Evolutionary conservation across 1,140 invertebrate species (phyloP), one percentile per base, ranked within the genome.

Genomic region (Halictus rubicundus): DNA sequence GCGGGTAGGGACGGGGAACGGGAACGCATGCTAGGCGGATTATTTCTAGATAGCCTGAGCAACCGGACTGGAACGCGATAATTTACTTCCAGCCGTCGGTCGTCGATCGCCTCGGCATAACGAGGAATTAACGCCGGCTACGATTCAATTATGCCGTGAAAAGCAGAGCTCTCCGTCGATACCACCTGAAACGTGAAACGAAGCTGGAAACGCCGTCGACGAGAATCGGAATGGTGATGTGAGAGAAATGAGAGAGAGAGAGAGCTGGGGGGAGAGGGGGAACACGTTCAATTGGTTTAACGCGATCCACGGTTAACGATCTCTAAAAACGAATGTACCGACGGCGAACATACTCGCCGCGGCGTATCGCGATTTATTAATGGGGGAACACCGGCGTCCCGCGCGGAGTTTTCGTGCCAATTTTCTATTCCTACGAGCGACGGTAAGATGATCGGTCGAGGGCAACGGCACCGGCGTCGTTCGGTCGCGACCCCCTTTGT

Each of bases 281-380:
- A 83, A 83, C 87, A 90, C 87, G 88, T 78, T 84, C 84, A 72
- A 83, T 84, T 88, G 83, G 85, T 86, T 70, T 70, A 80, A 84
- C 85, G 68, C 72, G 74, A 82, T 68, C 82, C 82, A 76, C 42
- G 68, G 70, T 2, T 68, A 82, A 74, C 59, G 37, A 25, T 21
- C 27, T 21, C 27, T 37, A 65, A 68, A 32, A 23, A 37, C 77
- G 52, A 70, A 60, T 21, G 54, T 57, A 61, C 69, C 78, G 54
- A 87, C 66, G 76, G 70, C 88, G 71, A 79, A 87, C 42, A n/a
- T 27, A 89, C 91, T 92, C 89, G 89, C 86, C 70, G 76, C 81
- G 85, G 88, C 89, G 89, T 88, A 90, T 90, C 88, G 90, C 89
- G 54, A 57, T 87, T 88, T 87, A 91, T 91, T 90, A 90, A 88